A percentile compares a stretch with the other conserved stretches of the same genome.
These are phyloP conservation scores for Lepilemur ruficaudatus DNA, from an alignment of 2,797 vertebrate species.

Conservation along the genomic window DNA sequence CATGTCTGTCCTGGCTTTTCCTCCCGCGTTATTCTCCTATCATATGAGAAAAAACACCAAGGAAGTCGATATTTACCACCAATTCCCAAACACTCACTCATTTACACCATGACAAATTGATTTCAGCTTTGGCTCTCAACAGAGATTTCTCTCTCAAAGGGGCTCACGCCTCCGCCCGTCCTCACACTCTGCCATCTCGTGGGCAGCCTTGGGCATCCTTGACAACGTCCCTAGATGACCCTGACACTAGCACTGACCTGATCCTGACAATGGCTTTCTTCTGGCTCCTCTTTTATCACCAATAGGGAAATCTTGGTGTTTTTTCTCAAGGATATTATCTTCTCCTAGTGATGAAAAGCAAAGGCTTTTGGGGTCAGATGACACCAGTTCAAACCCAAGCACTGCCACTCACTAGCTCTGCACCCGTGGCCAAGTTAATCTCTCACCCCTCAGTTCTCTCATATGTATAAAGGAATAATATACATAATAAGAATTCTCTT, in stretches of 20 bases:
- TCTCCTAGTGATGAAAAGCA: neutral
- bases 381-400: neutral
- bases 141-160: neutral
- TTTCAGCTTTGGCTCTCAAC: neutral
- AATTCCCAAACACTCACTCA: neutral
- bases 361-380: neutral
- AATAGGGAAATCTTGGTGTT: neutral
- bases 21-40: accelerated
- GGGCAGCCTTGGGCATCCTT: neutral
- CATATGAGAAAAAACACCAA: accelerated
- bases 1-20: neutral
- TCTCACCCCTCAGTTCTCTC: neutral
- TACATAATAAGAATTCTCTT: neutral
- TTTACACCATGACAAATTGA: neutral
- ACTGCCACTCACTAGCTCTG: neutral
- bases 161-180: neutral
- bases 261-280: neutral
- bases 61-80: accelerated
- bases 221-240: neutral
- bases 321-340: neutral
- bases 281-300: neutral
- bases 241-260: neutral
- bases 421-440: neutral
- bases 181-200: neutral
- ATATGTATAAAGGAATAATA: neutral